Base-by-base conservation (phyloP, 2,888 invertebrate species). In the Sialis fuliginosa region DNA sequence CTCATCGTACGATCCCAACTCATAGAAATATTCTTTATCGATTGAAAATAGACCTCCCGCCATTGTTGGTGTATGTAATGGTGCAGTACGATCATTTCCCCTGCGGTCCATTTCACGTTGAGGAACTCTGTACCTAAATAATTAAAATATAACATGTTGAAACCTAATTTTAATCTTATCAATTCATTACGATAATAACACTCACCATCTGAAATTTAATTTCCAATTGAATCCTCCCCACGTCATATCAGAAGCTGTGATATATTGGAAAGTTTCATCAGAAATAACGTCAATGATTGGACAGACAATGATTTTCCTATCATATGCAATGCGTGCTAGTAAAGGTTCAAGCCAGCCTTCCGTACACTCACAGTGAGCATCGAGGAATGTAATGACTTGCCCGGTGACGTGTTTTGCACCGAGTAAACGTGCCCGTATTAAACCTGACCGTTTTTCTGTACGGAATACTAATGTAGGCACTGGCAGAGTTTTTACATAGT, bases 141-240 rank as follows among this genome's bases (percentile, higher is more conserved):
- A 45, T 42, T 6, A 5, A 45, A 39, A 45, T 44, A 46, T 37
- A 45, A 22, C 10, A n/a, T n/a, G n/a, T 40, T n/a, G 12, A 8
- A 2, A 9, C 4, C 41, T 40, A 10, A 22, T 10, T 43, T 31
- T 32, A 40, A 40, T 12, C 6, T 12, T 22, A 39, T 12, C 7
- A 12, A 39, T 39, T 9, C 12, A 12, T 5, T n/a, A n/a, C 22
- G 13, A 12, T n/a, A n/a, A n/a, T n/a, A 22, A 52, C 43, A 58
- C 71, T 71, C 66, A 89, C 95, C 95, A 96, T 71, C 97, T 81
- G 69, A 98, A 98, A 69, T 97, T 97, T 46, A 98, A 74, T 67
- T 96, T 96, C 97, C 97, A 97, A 69, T 97, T 98, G 69, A 98
- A 98, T 30, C 97, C 97, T 52, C 97, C 97, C 96, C 97, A 98